Evolutionary conservation across 1,140 invertebrate genomes (phyloP).

Genomic region (Scylla paramamosain): DNA sequence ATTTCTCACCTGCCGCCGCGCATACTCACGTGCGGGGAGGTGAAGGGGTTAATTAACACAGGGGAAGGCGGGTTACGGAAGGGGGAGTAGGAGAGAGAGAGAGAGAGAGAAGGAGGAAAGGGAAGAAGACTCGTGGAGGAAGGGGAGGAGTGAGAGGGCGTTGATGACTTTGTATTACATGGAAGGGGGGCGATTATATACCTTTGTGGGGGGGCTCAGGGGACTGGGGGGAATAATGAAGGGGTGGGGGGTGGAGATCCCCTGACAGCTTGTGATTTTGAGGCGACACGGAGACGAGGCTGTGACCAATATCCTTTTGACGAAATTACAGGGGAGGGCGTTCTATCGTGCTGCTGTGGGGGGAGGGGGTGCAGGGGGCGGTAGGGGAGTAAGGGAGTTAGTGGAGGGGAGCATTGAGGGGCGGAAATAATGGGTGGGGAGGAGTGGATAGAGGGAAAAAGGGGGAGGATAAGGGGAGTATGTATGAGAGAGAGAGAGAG

Average conservation of each 20-base stretch:
- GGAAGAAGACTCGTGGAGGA: too few relatives aligned
- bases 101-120: neutral
- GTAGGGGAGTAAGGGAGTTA: too few relatives aligned
- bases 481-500: neutral
- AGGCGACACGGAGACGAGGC: neutral
- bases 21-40: neutral
- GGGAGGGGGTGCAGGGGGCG: neutral
- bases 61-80: neutral
- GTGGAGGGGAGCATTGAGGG: neutral
- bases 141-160: neutral
- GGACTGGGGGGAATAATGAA: neutral
- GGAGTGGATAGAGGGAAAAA: neutral
- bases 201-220: neutral
- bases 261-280: neutral
- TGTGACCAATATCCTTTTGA: constrained; percentile 13
- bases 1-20: neutral
- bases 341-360: neutral
- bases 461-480: neutral
- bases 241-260: neutral
- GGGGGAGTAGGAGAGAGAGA: neutral
- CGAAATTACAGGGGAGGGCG: neutral
- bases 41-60: constrained; percentile 5
- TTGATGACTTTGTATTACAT: constrained; percentile 24
- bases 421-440: neutral
- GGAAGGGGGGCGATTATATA: neutral